These are phyloP conservation scores for Lepus oiostolus DNA, from an alignment of 2,797 vertebrate genomes.

Conservation along the genomic window DNA sequence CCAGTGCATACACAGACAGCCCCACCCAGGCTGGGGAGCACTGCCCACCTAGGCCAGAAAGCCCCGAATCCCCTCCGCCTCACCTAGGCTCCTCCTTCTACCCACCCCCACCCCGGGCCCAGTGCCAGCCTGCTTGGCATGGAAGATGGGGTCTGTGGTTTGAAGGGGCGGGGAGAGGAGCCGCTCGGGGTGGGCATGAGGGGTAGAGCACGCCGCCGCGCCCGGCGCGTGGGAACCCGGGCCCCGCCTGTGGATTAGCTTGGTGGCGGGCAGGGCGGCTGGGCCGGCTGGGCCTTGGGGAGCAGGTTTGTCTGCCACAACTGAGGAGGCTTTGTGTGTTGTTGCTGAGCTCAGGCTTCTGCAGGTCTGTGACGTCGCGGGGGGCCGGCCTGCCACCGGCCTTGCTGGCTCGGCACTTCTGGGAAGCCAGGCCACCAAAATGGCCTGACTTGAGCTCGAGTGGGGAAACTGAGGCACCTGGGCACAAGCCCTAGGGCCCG, in stretches of 20 bases:
- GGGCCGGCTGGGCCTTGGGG: constrained; percentile 67
- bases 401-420: constrained; percentile 87
- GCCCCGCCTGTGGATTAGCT: constrained; percentile 73
- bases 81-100: background rate
- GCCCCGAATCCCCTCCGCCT: background rate
- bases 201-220: constrained; percentile 34
- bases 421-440: constrained; percentile 15
- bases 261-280: constrained; percentile 70
- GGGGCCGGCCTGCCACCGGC: constrained; percentile 76
- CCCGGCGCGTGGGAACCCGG: constrained; percentile 83
- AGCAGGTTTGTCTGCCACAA: constrained; percentile 77
- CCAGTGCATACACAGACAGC: background rate
- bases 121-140: background rate
- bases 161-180: background rate
- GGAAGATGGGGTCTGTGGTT: background rate
- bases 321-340: constrained; percentile 88
- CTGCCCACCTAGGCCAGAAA: background rate
- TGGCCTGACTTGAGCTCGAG: background rate
- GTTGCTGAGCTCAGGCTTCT: constrained; percentile 88
- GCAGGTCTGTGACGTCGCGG: constrained; percentile 77
- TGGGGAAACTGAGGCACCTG: constrained; percentile 62
- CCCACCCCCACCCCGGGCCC: background rate
- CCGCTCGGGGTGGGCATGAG: background rate
- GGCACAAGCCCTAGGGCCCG: background rate
- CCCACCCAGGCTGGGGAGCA: background rate